Evolutionary conservation across 2,797 vertebrate species (phyloP), one percentile per base, ranked within the genome.

Genomic region (Typhlichthys eigenmanni): DNA sequence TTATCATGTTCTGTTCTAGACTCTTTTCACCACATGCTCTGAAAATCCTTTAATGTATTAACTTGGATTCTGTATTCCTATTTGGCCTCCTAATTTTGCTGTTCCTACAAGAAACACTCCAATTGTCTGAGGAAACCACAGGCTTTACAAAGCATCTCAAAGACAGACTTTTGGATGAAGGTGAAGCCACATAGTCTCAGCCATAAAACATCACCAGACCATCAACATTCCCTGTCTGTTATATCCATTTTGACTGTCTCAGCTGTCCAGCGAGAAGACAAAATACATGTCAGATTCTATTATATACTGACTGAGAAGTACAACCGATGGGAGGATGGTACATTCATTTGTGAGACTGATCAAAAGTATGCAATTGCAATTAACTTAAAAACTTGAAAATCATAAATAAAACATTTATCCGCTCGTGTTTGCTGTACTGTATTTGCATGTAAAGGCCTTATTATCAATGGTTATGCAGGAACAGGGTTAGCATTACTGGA

Each of bases 121-220:
- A 64, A 67, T 16, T 57, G 47, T 63, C 47, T 52, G 58, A 68
- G 69, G 60, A 48, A 48, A 46, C 12, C 55, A 53, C 13, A 4
- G 7, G 63, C 66, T 79, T 62, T 47, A 19, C 45, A 6, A 74
- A 68, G 58, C 3, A 1, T 56, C 60, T 75, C 62, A 38, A 70
- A 75, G 77, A 75, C 32, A 0, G 76, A 29, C 0, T 61, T 62
- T 69, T 65, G 66, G 74, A 75, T 75, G 49, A 66, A 78, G 72
- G 60, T 81, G 58, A 72, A 76, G 60, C 45, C 5, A 9, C 60
- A 55, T 74, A 66, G 85, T 72, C 60, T 71, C 58, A 66, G 47
- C 71, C 77, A 45, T 38, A 72, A 71, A 80, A 72, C 79, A 76
- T 80, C 78, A 83, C 62, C 2, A 47, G 79, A 85, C 82, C 86